Conservation (phyloP, 2,113 vertebrate species). For the Pleuronectes platessa region DNA sequence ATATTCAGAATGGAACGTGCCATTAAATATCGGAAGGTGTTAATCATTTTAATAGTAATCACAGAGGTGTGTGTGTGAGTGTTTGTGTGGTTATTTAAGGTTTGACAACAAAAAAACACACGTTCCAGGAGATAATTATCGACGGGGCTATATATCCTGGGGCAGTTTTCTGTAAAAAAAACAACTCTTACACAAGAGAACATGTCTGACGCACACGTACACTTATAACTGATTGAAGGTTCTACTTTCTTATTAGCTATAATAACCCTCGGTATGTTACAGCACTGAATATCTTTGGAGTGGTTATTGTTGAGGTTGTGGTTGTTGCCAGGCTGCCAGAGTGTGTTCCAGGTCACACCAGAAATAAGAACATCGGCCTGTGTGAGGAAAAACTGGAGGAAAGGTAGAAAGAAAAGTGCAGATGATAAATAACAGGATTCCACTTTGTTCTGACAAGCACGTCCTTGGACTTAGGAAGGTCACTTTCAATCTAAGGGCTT, state of each 20-base stretch:
- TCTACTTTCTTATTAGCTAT: neutral
- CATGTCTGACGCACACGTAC: neutral
- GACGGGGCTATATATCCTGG: neutral
- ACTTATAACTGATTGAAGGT: neutral
- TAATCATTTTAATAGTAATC: neutral
- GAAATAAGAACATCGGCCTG: neutral
- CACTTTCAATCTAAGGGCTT: no score
- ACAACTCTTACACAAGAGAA: no score
- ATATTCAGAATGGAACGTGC: neutral
- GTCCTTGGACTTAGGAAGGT: neutral
- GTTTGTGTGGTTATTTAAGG: slow-evolving; percentile 4
- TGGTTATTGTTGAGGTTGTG: neutral
- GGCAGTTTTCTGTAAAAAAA: slow-evolving; percentile 14
- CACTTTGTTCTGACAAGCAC: neutral
- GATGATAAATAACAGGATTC: neutral
- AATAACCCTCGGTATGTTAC: neutral
- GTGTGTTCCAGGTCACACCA: neutral
- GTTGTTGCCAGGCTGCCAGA: neutral
- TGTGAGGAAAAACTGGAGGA: neutral
- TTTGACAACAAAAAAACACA: neutral
- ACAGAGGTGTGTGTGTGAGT: neutral
- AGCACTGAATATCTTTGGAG: neutral
- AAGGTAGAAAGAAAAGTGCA: no score
- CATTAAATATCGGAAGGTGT: neutral
- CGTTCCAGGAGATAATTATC: slow-evolving; percentile 19